Conservation (phyloP, 2,113 vertebrate species). For the Lanius ludovicianus region DNA sequence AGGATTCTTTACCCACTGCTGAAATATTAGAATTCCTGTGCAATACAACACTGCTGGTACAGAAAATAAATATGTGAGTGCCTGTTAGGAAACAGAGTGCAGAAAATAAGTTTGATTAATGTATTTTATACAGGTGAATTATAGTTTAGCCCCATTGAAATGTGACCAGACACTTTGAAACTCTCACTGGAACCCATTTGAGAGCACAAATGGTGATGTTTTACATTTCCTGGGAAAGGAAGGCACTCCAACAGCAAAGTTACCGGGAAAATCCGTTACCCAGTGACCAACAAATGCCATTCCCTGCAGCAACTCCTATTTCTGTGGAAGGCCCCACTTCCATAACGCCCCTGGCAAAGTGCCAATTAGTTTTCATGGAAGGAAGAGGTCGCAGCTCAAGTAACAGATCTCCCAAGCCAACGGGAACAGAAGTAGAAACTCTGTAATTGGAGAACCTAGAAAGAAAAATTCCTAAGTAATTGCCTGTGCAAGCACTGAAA, state of each 20-base stretch:
- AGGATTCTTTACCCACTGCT: neutral
- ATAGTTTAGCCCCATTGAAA: neutral
- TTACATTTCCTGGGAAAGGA: constrained; percentile 33
- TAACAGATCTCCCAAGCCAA: neutral
- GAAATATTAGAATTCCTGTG: constrained; percentile 46
- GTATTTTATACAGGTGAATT: neutral
- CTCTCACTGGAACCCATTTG: neutral
- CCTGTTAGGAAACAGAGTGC: constrained; percentile 22
- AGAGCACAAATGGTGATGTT: neutral
- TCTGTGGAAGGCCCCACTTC: neutral
- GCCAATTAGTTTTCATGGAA: neutral
- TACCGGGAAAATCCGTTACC: neutral
- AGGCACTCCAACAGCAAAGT: neutral
- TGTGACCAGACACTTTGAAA: constrained; percentile 53
- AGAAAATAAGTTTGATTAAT: constrained; percentile 45
- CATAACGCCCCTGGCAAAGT: neutral
- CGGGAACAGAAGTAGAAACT: neutral
- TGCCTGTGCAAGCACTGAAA: neutral
- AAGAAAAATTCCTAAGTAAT: neutral
- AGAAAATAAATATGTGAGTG: constrained; percentile 17
- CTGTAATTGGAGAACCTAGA: neutral
- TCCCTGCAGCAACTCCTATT: neutral
- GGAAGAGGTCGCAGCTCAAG: neutral
- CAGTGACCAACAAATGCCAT: neutral
- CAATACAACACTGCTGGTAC: constrained; percentile 19